A percentile compares a stretch with the other conserved stretches of the same genome.
Conservation (phyloP, 2,888 invertebrate genomes). For the Spisula subtruncata region DNA sequence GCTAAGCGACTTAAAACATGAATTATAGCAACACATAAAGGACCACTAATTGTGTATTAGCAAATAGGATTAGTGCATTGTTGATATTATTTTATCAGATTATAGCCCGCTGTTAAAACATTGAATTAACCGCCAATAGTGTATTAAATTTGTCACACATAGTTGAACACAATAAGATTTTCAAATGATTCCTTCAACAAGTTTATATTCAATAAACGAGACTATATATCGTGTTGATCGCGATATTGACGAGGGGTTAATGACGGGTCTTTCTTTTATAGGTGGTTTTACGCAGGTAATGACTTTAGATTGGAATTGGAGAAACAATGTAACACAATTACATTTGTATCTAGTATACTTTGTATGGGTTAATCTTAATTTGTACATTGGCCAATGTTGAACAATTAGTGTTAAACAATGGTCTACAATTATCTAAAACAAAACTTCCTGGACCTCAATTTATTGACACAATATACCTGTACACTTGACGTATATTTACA, state of each 20-base stretch:
- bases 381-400: no score
- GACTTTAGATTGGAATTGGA: no score
- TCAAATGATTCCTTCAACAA: background rate
- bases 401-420: no score
- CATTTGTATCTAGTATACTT: no score
- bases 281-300: no score
- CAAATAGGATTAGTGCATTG: constrained; percentile 53
- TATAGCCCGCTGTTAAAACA: constrained; percentile 53
- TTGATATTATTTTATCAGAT: constrained; percentile 56
- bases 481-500: no score
- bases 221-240: constrained; percentile 3
- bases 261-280: background rate
- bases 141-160: constrained; percentile 37
- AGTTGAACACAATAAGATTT: constrained; percentile 9
- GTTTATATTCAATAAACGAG: constrained; percentile 14
- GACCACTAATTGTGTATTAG: constrained; percentile 40
- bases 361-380: no score
- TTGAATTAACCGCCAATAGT: constrained; percentile 8
- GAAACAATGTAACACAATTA: no score
- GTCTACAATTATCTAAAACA: no score
- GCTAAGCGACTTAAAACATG: constrained; percentile 6
- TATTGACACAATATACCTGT: no score
- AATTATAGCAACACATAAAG: constrained; percentile 27
- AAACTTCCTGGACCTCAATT: no score
- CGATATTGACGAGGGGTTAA: background rate